These are phyloP conservation scores for Drosophila picticornis DNA, from an alignment of 2,888 invertebrate species.

Conservation along the genomic window DNA sequence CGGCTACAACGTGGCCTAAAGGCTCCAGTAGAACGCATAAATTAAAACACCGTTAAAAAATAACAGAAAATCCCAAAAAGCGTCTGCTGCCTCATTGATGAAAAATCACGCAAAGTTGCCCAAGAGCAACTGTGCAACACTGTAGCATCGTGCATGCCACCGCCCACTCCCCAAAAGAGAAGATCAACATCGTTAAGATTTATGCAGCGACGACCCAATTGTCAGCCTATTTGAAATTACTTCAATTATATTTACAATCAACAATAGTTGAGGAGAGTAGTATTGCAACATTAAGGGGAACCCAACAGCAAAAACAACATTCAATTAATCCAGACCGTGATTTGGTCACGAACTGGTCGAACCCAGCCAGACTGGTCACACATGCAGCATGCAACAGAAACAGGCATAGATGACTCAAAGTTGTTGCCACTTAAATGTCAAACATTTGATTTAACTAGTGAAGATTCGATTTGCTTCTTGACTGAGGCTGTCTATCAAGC, in stretches of 20 bases:
- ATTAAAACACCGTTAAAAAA: constrained; percentile 68
- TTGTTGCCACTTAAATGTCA: constrained; percentile 64
- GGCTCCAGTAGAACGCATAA: constrained; percentile 63
- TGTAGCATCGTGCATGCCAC: constrained; percentile 22
- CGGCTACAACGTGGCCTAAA: constrained; percentile 11
- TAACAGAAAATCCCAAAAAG: constrained; percentile 26
- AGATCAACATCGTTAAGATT: constrained; percentile 47
- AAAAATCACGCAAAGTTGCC: constrained; percentile 73
- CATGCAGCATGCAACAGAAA: constrained; percentile 16
- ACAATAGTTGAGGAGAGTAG: not conserved
- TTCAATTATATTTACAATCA: constrained; percentile 66
- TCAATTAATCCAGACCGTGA: constrained; percentile 9
- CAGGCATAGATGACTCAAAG: constrained; percentile 42
- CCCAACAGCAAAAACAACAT: not conserved
- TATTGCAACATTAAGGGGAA: constrained; percentile 9
- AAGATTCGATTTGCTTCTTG: constrained; percentile 16
- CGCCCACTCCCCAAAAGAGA: constrained; percentile 28
- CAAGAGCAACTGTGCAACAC: constrained; percentile 42
- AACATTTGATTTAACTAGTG: constrained; percentile 41
- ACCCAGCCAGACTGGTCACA: constrained; percentile 15
- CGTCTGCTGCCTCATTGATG: constrained; percentile 43
- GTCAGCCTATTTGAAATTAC: constrained; percentile 70
- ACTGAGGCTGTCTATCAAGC: constrained; percentile 33
- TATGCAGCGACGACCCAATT: constrained; percentile 70
- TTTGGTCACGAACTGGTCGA: constrained; percentile 52